These are phyloP conservation scores for Agapetus fuscipes DNA, from an alignment of 2,888 invertebrate genomes.

Conservation along the genomic window DNA sequence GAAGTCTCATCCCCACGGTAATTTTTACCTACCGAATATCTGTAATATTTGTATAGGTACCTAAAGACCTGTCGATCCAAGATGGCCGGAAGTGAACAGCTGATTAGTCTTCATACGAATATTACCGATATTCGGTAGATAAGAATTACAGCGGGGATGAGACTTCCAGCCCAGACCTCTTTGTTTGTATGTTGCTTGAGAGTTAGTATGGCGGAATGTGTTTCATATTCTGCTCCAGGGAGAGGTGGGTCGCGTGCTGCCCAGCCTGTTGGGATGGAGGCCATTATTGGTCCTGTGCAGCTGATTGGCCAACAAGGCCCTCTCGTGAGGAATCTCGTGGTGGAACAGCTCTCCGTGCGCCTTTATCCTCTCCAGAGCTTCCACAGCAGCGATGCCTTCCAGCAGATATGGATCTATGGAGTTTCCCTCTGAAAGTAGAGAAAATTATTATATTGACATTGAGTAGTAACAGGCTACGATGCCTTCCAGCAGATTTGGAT, in stretches of 20 bases:
- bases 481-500: conserved; percentile 39
- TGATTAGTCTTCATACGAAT: too few relatives aligned
- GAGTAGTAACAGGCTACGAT: conserved; percentile 36
- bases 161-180: too few relatives aligned
- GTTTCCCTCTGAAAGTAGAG: conserved; percentile 10
- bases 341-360: conserved; percentile 51
- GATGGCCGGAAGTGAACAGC: too few relatives aligned
- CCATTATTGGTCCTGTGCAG: conserved; percentile 48
- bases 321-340: conserved; percentile 54
- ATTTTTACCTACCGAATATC: too few relatives aligned
- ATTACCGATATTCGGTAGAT: too few relatives aligned
- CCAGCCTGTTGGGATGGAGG: conserved; percentile 48
- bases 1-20: too few relatives aligned
- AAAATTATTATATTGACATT: neutral
- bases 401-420: conserved; percentile 28
- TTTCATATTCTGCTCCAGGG: conserved; percentile 45
- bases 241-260: conserved; percentile 51
- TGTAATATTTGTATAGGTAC: too few relatives aligned
- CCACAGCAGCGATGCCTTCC: conserved; percentile 47
- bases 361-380: conserved; percentile 44
- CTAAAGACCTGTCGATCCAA: too few relatives aligned
- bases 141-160: too few relatives aligned
- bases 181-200: too few relatives aligned
- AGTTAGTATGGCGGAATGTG: too few relatives aligned
- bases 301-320: conserved; percentile 51